Evolutionary conservation across 2,113 vertebrate genomes (phyloP), one percentile per base, ranked within the genome.

Genomic region (Hippocampus barbouri): DNA sequence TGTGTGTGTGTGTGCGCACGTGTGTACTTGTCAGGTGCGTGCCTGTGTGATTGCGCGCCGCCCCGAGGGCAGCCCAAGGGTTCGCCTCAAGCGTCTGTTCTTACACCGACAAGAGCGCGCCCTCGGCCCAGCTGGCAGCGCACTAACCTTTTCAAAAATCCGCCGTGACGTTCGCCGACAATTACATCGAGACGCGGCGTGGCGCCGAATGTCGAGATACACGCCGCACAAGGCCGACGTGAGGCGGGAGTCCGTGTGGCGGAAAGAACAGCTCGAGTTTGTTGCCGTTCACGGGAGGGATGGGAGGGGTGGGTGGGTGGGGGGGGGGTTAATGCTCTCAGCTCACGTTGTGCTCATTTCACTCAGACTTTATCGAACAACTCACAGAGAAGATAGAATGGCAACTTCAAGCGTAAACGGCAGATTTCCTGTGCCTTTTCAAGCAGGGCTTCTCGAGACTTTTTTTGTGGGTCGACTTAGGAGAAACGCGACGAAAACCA

Each of bases 61-160:
- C 90, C 91, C 89, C 59, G 71, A 90, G 90, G 92, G 89, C 83
- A 90, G 90, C 90, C 88, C 76, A 54, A 43, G 85, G 90, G 83
- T 85, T 82, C 53, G 87, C 90, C 89, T 88, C 64, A 76, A 88
- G 91, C 87, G 84, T 81, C 83, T 91, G 88, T 88, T 92, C 87
- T 78, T 87, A 91, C 90, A 91, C 83, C 81, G 83, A 85, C 89
- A 88, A 83, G 78, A 88, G 87, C 83, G 87, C 83, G 79, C 87
- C 89, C 88, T 79, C 75, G 89, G 87, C 86, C 69, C 78, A 78
- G 83, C 79, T 69, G 78, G 77, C 70, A 67, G 79, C 80, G 81
- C 79, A 78, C 78, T 51, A 68, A 68, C 66, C 66, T 68, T 68
- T 68, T 68, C 66, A 68, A 68, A 51, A 54, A 53, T 38, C 49